These are phyloP conservation scores for Erebia aethiops DNA, from an alignment of 2,888 invertebrate species.

Conservation along the genomic window DNA sequence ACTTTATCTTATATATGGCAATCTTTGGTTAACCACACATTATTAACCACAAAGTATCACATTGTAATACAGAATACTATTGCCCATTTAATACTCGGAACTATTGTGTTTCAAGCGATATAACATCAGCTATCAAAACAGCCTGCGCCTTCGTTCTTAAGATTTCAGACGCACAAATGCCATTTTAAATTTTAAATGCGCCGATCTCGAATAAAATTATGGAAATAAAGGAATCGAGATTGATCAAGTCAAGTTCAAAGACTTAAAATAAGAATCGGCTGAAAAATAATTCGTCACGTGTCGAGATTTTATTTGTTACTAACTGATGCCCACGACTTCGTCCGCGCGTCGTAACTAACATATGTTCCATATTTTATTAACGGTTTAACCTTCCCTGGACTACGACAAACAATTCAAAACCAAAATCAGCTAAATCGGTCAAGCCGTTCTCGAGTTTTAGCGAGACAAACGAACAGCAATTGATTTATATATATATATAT, in stretches of 20 bases:
- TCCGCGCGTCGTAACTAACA: no score
- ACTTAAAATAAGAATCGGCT: neutral
- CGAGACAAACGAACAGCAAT: no score
- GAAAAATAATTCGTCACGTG: neutral
- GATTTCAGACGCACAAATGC: neutral
- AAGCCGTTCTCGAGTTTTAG: no score
- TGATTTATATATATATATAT: no score
- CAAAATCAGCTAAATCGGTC: no score
- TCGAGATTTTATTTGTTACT: no score
- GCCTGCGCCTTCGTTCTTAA: neutral
- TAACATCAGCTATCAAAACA: neutral
- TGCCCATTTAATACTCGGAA: neutral
- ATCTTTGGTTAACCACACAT: conserved; percentile 11
- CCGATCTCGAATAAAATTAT: conserved; percentile 3
- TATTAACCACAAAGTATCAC: conserved; percentile 6
- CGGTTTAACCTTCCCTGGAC: no score
- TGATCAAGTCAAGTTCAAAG: neutral
- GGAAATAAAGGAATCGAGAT: neutral
- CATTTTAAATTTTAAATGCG: neutral
- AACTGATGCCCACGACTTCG: no score
- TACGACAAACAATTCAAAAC: no score
- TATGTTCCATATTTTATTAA: no score
- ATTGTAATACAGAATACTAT: conserved; percentile 3
- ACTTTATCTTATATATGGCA: neutral
- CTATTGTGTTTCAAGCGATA: neutral